phyloP scores from a whole-genome alignment of 2,888 invertebrate genomes.

The Pachymerium ferrugineum region DNA sequence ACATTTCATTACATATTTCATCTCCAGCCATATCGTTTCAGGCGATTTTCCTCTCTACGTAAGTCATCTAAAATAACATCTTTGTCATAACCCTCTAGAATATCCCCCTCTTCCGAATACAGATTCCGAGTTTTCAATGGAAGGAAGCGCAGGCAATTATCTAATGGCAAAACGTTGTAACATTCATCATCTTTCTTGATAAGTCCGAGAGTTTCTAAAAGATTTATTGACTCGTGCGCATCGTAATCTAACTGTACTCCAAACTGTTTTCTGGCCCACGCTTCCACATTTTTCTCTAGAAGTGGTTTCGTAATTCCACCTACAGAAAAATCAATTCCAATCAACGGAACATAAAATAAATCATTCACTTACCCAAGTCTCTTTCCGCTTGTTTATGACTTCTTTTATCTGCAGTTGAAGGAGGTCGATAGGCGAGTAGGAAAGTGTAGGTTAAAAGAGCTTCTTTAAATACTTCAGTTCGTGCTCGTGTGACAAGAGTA shows the following conservation, averaged over 20 bases:
- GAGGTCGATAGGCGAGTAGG: slow-evolving; percentile 5
- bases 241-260: slow-evolving; percentile 18
- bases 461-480: slow-evolving; percentile 28
- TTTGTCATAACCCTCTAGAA: slow-evolving; percentile 30
- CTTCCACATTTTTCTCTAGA: slow-evolving; percentile 29
- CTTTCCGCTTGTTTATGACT: background rate
- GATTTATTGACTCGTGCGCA: slow-evolving; percentile 5
- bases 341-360: background rate
- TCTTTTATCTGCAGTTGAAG: background rate
- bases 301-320: background rate
- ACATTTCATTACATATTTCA: background rate
- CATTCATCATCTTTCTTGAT: background rate
- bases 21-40: slow-evolving; percentile 16
- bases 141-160: background rate
- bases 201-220: slow-evolving; percentile 12
- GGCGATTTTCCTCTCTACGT: background rate
- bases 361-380: background rate
- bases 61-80: slow-evolving; percentile 30
- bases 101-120: slow-evolving; percentile 15
- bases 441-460: slow-evolving; percentile 29
- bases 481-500: slow-evolving; percentile 16
- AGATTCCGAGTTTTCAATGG: slow-evolving; percentile 7
- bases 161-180: background rate
- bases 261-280: slow-evolving; percentile 16
- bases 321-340: background rate